A percentile compares a stretch with the other conserved stretches of the same genome.
These are phyloP conservation scores for Leptinotarsa undecemlineata DNA, from an alignment of 1,140 invertebrate species.

Conservation along the genomic window DNA sequence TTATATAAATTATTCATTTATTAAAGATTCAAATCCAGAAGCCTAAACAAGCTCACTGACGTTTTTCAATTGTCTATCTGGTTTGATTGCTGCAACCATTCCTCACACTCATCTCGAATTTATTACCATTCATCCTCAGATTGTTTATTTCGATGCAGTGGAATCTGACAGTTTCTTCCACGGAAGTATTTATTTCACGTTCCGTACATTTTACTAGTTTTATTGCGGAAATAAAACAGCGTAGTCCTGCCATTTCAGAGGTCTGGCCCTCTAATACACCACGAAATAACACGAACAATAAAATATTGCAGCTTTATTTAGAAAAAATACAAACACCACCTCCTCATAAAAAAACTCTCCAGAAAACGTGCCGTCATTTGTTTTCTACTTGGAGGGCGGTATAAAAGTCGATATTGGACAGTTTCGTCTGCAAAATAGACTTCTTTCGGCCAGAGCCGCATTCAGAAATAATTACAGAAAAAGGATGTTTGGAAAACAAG, in stretches of 20 bases:
- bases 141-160: too few relatives aligned
- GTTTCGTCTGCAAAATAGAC: slow-evolving; percentile 18
- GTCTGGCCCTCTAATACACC: background rate
- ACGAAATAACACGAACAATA: slow-evolving; percentile 16
- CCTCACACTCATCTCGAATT: too few relatives aligned
- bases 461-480: background rate
- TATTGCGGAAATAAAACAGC: slow-evolving; percentile 1
- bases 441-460: background rate
- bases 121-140: too few relatives aligned
- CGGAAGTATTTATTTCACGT: slow-evolving; percentile 2
- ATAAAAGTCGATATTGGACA: slow-evolving; percentile 20
- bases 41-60: too few relatives aligned
- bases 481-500: background rate
- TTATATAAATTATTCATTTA: too few relatives aligned
- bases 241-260: background rate
- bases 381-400: slow-evolving; percentile 14
- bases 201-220: background rate
- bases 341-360: slow-evolving; percentile 14
- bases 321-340: slow-evolving; percentile 16
- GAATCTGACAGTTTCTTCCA: background rate
- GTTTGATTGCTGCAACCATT: too few relatives aligned
- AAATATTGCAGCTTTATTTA: slow-evolving; percentile 19
- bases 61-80: too few relatives aligned
- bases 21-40: too few relatives aligned
- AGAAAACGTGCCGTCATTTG: slow-evolving; percentile 17